A percentile compares a stretch with the other conserved stretches of the same genome.
Conservation (phyloP, 2,113 vertebrate genomes). For the Eublepharis macularius region DNA sequence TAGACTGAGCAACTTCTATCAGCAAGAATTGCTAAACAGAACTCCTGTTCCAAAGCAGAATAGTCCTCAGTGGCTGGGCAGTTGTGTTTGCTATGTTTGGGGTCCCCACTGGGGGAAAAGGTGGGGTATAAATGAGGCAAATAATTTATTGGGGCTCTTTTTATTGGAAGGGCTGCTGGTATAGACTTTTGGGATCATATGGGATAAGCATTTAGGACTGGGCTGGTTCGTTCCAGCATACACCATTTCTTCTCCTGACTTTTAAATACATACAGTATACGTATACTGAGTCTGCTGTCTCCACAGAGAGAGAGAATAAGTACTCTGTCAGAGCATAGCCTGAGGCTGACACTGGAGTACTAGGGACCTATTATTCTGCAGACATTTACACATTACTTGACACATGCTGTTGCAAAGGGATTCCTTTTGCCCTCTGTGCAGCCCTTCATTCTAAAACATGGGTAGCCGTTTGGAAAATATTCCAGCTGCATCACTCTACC, state of each 20-base stretch:
- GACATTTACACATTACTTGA: not conserved
- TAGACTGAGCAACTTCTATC: too few relatives aligned
- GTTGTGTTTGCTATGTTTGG: too few relatives aligned
- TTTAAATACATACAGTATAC: too few relatives aligned
- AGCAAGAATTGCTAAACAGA: too few relatives aligned
- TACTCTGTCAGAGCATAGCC: not conserved
- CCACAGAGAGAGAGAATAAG: not conserved
- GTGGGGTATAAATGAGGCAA: too few relatives aligned
- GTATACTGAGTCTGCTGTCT: not conserved
- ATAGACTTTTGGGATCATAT: too few relatives aligned
- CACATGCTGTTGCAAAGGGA: not conserved
- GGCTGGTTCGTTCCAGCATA: too few relatives aligned
- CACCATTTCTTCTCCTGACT: not conserved
- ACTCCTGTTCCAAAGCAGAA: too few relatives aligned
- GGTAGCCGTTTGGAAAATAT: not conserved
- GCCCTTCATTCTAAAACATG: not conserved
- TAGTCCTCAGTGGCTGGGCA: too few relatives aligned
- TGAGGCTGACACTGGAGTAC: not conserved
- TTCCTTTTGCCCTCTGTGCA: not conserved
- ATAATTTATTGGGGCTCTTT: not conserved
- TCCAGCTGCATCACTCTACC: slow-evolving; percentile 5
- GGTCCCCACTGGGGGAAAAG: too few relatives aligned
- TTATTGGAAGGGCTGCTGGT: not conserved
- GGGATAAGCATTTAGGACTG: not conserved
- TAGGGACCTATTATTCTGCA: not conserved